Base-by-base conservation (phyloP, 1,140 invertebrate species). In the Heliconius eleuchia region DNA sequence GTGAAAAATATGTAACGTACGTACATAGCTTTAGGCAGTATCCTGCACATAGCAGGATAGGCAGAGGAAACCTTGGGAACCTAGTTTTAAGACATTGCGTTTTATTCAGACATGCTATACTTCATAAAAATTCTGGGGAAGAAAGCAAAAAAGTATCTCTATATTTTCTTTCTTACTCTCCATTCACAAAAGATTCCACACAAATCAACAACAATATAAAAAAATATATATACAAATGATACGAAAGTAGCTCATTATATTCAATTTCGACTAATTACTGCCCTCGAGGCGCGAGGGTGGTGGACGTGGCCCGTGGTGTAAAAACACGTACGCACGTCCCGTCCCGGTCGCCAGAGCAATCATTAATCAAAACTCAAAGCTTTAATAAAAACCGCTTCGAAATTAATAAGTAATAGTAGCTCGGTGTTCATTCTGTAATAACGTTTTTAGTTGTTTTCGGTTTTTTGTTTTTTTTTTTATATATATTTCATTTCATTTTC, bases 301-400 rank as follows among this genome's bases (percentile, higher is more conserved):
- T 23, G 52, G 52, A 55, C 52, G 55, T 2, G 50, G 8, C 55
- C n/a, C 16, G 52, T 55, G 52, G 55, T 57, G 55, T 57, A 57
- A 57, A 57, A 57, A 57, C 55, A 57, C 55, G 60, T 66, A 66
- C 23, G 13, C 27, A n/a, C 52, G 52, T 55, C 18, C 52, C 42
- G 42, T 16, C 50, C 5, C 18, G 18, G 55, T 57, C 50, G 18
- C 60, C 60, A 66, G 60, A 60, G 3, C 60, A 66, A 66, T 66
- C 60, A 66, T 66, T 66, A 66, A 66, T 66, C 60, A 66, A 27
- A 66, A 66, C 19, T n/a, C 19, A 30, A 30, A 23, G 60, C 55
- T 66, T 66, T 66, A 66, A 66, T 27, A 66, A 66, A 30, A 66
- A 66, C 60, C 23, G 60, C 60, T 66, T 66, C 60, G 27, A 66